Conservation (phyloP, 2,797 vertebrate genomes). For the Myotis myotis region DNA sequence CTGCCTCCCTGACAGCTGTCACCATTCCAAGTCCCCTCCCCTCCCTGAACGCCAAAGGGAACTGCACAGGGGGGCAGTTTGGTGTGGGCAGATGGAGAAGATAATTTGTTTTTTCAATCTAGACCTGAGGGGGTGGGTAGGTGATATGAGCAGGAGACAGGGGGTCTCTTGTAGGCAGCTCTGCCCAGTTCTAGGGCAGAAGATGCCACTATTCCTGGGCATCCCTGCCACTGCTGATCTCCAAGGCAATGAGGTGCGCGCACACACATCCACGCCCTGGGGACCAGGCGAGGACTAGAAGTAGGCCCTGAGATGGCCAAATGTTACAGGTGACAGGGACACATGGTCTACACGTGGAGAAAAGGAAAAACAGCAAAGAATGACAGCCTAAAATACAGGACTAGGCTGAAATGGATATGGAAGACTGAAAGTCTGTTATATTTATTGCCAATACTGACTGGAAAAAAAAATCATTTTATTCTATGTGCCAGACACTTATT, state of each 20-base stretch:
- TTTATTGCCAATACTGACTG: neutral
- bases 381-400: neutral
- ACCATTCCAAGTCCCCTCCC: neutral
- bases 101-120: neutral
- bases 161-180: neutral
- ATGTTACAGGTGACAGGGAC: neutral
- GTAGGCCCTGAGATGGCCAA: neutral
- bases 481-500: neutral
- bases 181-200: no score
- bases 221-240: neutral
- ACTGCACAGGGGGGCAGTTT: neutral
- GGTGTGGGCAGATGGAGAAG: neutral
- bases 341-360: neutral
- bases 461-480: neutral
- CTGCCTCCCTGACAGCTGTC: neutral
- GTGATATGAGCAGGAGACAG: neutral
- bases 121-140: neutral
- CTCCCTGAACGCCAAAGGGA: neutral
- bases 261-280: fast-evolving
- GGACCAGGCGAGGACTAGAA: neutral
- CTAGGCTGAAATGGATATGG: neutral
- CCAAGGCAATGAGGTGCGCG: neutral
- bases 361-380: slow-evolving; percentile 5
- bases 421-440: neutral
- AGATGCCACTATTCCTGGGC: neutral